These are phyloP conservation scores for Agrenia bidenticulata DNA, from an alignment of 2,888 invertebrate species.

Conservation along the genomic window DNA sequence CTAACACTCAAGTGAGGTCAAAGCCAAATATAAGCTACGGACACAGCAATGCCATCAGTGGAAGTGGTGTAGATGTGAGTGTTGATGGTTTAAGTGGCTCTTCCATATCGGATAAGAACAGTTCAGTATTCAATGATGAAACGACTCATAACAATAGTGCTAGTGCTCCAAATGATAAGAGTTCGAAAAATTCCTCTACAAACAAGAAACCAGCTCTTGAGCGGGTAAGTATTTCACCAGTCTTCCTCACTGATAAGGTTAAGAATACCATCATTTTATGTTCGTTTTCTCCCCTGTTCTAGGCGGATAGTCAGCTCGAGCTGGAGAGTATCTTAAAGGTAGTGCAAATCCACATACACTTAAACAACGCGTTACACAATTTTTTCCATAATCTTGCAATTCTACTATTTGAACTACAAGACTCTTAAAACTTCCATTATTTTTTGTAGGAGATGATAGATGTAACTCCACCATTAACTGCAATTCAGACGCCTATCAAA, in stretches of 20 bases:
- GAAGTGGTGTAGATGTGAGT: slow-evolving; percentile 30
- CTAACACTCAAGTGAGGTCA: slow-evolving; percentile 34
- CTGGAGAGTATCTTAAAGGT: slow-evolving; percentile 53
- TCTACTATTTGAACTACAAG: slow-evolving; percentile 47
- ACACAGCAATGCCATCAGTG: slow-evolving; percentile 14
- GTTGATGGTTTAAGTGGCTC: slow-evolving; percentile 25
- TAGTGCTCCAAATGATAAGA: slow-evolving; percentile 46
- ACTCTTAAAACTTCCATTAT: slow-evolving; percentile 47
- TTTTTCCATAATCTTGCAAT: neutral
- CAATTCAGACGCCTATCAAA: slow-evolving; percentile 49
- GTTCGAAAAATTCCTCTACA: slow-evolving; percentile 31
- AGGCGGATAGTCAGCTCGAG: slow-evolving; percentile 52
- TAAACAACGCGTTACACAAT: neutral
- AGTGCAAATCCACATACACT: too few species aligned
- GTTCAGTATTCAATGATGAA: slow-evolving; percentile 36
- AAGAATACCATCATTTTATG: too few species aligned
- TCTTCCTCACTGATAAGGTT: too few species aligned
- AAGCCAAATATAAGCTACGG: slow-evolving; percentile 32
- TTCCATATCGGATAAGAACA: slow-evolving; percentile 36
- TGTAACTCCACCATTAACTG: slow-evolving; percentile 51
- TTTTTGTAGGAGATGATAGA: slow-evolving; percentile 52
- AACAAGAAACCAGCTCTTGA: slow-evolving; percentile 48
- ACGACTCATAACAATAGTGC: slow-evolving; percentile 37
- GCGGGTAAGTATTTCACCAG: slow-evolving; percentile 45
- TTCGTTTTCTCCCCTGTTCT: slow-evolving; percentile 21